A percentile compares a stretch with the other conserved stretches of the same genome.
Conservation (phyloP, 2,113 vertebrate species). For the Taurulus bubalis region DNA sequence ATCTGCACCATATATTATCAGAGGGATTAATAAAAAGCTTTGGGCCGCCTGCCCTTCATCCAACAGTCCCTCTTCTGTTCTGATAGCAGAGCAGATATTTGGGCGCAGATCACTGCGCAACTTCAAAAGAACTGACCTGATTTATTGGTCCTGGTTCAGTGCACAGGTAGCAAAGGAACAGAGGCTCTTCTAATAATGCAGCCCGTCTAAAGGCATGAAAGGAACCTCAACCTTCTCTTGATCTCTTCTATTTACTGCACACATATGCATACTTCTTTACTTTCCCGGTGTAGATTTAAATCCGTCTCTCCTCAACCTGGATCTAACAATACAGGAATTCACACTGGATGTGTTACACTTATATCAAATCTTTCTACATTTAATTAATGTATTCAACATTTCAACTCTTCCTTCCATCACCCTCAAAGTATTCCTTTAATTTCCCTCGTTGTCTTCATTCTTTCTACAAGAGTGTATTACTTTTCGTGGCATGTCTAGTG, state of each 20-base stretch:
- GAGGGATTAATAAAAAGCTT: conserved; percentile 55
- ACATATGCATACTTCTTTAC: neutral
- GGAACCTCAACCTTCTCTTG: conserved; percentile 22
- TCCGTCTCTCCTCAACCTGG: neutral
- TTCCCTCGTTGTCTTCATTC: too few species aligned
- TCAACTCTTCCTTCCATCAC: too few species aligned
- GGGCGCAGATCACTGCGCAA: conserved; percentile 56
- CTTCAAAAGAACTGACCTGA: conserved; percentile 71
- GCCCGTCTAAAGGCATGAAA: conserved; percentile 57
- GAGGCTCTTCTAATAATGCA: conserved; percentile 50
- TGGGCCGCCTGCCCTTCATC: conserved; percentile 17
- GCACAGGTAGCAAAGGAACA: conserved; percentile 58
- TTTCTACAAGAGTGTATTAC: too few species aligned
- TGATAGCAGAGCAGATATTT: conserved; percentile 51
- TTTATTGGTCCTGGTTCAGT: conserved; percentile 62
- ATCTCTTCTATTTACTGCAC: conserved; percentile 32
- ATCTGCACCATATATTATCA: conserved; percentile 36
- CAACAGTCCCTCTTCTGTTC: conserved; percentile 68
- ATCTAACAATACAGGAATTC: conserved; percentile 10
- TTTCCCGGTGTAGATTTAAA: conserved; percentile 3
- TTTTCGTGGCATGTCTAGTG: too few species aligned
- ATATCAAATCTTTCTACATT: neutral
- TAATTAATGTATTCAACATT: neutral
- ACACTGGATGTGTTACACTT: neutral
- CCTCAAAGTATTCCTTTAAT: too few species aligned